These are phyloP conservation scores for Fratercula arctica DNA, from an alignment of 2,797 vertebrate species.

Conservation along the genomic window DNA sequence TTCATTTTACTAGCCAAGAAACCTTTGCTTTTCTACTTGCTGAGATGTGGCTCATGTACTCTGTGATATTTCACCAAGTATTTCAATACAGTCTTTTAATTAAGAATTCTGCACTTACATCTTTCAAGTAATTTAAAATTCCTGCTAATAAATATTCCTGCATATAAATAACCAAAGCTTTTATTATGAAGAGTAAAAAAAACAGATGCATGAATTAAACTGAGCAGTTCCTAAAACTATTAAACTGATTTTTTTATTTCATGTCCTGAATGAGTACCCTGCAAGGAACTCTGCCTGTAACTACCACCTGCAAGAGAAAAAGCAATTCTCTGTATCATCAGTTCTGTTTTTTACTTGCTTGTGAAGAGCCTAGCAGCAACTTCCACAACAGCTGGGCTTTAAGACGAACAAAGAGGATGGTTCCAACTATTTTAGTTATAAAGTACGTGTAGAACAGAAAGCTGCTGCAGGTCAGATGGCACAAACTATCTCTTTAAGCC, in stretches of 20 bases:
- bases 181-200: background rate
- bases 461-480: background rate
- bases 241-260: background rate
- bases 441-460: background rate
- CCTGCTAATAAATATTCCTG: background rate
- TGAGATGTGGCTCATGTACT: background rate
- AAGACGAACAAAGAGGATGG: background rate
- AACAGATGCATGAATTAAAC: background rate
- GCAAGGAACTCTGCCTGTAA: background rate
- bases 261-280: background rate
- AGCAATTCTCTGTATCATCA: background rate
- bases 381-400: background rate
- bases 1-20: constrained; percentile 1
- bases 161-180: background rate
- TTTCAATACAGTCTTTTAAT: background rate
- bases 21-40: background rate
- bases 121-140: background rate
- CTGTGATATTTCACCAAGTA: background rate
- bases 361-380: background rate
- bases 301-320: background rate
- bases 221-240: background rate
- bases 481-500: background rate
- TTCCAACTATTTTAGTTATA: background rate
- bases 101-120: background rate
- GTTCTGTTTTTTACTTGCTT: background rate